Evolutionary conservation across 2,113 vertebrate genomes (phyloP).

Genomic region (Gadus macrocephalus): DNA sequence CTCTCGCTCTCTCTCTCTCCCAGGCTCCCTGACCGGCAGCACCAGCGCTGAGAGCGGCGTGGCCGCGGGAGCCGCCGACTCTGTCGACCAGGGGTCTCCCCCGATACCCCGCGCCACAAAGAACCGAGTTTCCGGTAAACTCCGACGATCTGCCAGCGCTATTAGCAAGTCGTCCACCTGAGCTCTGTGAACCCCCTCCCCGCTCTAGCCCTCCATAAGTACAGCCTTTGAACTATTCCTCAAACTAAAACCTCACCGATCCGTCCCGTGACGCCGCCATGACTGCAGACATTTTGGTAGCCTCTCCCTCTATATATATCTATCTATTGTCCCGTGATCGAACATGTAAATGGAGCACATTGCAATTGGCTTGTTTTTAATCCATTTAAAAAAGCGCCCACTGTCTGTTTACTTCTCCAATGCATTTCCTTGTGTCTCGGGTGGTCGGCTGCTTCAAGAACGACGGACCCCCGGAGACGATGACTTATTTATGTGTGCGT

Average conservation of each 20-base stretch:
- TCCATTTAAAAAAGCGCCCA: constrained; percentile 44
- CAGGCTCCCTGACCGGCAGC: constrained; percentile 80
- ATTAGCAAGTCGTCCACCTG: constrained; percentile 77
- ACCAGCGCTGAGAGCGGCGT: constrained; percentile 63
- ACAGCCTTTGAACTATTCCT: constrained; percentile 49
- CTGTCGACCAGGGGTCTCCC: constrained; percentile 67
- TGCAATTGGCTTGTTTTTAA: constrained; percentile 41
- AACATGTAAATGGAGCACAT: constrained; percentile 47
- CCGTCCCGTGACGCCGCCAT: constrained; percentile 10
- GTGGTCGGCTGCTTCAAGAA: constrained; percentile 20
- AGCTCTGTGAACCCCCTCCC: constrained; percentile 29
- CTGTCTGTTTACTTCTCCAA: constrained; percentile 31
- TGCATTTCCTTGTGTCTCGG: constrained; percentile 46
- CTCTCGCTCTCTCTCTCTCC: constrained; percentile 28
- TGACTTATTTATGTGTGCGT: constrained; percentile 13
- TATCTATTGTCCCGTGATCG: constrained; percentile 26
- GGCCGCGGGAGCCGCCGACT: constrained; percentile 39
- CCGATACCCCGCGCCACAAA: constrained; percentile 66
- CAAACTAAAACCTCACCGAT: constrained; percentile 42
- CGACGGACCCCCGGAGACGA: constrained; percentile 36
- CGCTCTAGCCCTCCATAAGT: neutral
- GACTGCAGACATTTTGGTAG: constrained; percentile 40
- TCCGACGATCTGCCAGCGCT: constrained; percentile 67
- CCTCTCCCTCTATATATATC: neutral
- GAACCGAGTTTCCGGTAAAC: constrained; percentile 71